These are phyloP conservation scores for Tribolium castaneum DNA, from an alignment of 1,140 invertebrate genomes.

Conservation along the genomic window DNA sequence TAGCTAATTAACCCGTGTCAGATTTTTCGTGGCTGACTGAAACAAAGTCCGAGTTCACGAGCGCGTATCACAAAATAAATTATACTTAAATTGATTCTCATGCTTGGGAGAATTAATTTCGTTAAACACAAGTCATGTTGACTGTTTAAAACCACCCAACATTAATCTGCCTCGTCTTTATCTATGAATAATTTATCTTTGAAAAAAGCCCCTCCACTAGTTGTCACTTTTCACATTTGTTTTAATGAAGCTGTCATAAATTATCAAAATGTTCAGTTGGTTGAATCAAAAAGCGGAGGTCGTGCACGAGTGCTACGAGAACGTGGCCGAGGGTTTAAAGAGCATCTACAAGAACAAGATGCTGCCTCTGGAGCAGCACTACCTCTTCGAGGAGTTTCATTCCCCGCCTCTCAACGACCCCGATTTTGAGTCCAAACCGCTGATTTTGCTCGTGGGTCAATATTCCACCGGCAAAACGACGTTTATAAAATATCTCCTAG, in stretches of 20 bases:
- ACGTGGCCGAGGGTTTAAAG: conserved; percentile 68
- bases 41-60: conserved; percentile 38
- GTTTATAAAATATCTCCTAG: conserved; percentile 75
- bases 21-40: conserved; percentile 29
- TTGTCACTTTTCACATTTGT: conserved; percentile 4
- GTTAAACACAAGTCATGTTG: conserved; percentile 44
- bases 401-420: conserved; percentile 77
- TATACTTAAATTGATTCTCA: conserved; percentile 51
- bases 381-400: conserved; percentile 82
- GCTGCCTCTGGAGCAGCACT: conserved; percentile 76
- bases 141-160: conserved; percentile 36
- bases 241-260: conserved; percentile 22
- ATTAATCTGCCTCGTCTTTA: conserved; percentile 40
- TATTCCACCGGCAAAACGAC: conserved; percentile 84
- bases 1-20: conserved; percentile 49
- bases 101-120: conserved; percentile 48
- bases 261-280: conserved; percentile 6
- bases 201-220: background rate
- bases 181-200: conserved; percentile 43
- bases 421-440: conserved; percentile 81
- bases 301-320: conserved; percentile 67
- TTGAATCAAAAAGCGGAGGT: conserved; percentile 58
- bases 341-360: conserved; percentile 75
- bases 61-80: conserved; percentile 47
- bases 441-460: conserved; percentile 80